phyloP scores from a whole-genome alignment of 2,888 invertebrate genomes.

The Seladonia tumulorum region DNA sequence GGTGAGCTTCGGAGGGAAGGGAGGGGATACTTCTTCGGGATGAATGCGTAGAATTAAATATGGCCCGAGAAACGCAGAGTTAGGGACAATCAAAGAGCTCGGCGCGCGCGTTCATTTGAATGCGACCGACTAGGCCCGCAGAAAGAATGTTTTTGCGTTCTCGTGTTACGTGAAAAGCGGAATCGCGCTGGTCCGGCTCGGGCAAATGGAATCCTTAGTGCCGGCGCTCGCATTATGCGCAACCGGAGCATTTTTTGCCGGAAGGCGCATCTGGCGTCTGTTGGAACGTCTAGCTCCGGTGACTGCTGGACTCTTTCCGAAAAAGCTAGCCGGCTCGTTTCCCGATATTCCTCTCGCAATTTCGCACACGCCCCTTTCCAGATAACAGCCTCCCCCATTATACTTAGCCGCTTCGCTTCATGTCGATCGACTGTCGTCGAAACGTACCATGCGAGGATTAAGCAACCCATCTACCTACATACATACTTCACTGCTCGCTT shows the following conservation, averaged over 20 bases:
- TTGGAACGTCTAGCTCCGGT: constrained; percentile 33
- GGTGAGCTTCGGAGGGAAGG: neutral
- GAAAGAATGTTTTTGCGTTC: constrained; percentile 41
- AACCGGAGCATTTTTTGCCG: constrained; percentile 41
- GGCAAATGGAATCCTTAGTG: constrained; percentile 50
- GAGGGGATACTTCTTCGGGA: neutral
- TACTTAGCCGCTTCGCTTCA: neutral
- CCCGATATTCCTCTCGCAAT: constrained; percentile 47
- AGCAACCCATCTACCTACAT: neutral
- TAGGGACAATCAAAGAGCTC: constrained; percentile 26
- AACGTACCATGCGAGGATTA: neutral
- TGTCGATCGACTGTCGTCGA: neutral
- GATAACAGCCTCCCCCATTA: constrained; percentile 15
- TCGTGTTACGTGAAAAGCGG: constrained; percentile 37
- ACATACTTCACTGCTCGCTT: neutral
- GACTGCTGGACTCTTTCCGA: constrained; percentile 35
- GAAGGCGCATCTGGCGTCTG: constrained; percentile 56
- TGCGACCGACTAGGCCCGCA: neutral
- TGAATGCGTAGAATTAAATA: constrained; percentile 37
- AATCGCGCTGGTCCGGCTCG: constrained; percentile 25
- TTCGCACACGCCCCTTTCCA: constrained; percentile 1
- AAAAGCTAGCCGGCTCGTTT: constrained; percentile 59
- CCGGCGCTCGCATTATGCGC: constrained; percentile 58
- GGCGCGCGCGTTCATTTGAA: constrained; percentile 25
- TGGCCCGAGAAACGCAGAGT: constrained; percentile 8